phyloP scores from a whole-genome alignment of 2,888 invertebrate genomes.

The Drosophila kuntzei region DNA sequence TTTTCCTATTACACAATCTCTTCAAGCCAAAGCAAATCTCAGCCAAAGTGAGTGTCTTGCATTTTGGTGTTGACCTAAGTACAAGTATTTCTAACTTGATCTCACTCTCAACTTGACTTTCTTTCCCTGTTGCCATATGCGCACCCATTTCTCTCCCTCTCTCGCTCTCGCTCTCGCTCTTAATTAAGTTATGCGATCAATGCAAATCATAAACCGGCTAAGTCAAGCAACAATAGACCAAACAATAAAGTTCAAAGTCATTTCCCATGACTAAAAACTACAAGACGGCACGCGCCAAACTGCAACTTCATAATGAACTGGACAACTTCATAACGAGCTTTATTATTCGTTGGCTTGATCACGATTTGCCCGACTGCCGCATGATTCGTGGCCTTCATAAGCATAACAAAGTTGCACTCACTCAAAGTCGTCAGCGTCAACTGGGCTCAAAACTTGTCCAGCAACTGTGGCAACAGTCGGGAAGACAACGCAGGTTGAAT shows the following conservation, averaged over 20 bases:
- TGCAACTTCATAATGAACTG: constrained; percentile 39
- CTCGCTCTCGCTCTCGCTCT: constrained; percentile 56
- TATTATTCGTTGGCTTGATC: constrained; percentile 48
- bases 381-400: constrained; percentile 65
- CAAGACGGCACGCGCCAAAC: constrained; percentile 56
- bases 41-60: constrained; percentile 53
- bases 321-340: constrained; percentile 46
- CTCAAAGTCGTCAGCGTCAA: constrained; percentile 38
- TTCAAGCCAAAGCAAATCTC: constrained; percentile 8
- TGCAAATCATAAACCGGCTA: constrained; percentile 69
- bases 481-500: constrained; percentile 4
- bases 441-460: constrained; percentile 61
- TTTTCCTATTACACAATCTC: constrained; percentile 75
- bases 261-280: constrained; percentile 52
- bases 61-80: constrained; percentile 38
- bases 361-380: constrained; percentile 61
- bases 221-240: constrained; percentile 16
- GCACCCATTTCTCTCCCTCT: constrained; percentile 47
- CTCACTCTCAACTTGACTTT: constrained; percentile 12
- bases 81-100: constrained; percentile 19
- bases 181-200: constrained; percentile 80
- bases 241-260: constrained; percentile 82
- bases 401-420: constrained; percentile 46
- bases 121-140: background rate
- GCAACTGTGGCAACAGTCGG: constrained; percentile 41